Conservation (phyloP, 2,797 vertebrate genomes). For the Peromyscus aztecus region DNA sequence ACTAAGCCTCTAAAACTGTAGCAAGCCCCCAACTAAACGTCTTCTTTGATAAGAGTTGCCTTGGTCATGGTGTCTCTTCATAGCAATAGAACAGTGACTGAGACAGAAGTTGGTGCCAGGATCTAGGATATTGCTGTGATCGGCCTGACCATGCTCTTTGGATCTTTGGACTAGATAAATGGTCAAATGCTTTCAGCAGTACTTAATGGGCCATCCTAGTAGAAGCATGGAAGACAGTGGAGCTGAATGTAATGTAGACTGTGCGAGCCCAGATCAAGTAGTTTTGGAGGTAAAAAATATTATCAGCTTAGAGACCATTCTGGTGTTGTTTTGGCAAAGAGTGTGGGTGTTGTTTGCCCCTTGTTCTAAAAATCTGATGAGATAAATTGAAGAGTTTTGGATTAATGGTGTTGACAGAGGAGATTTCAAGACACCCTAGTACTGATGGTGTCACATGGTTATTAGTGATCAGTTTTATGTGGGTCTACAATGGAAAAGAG, state of each 20-base stretch:
- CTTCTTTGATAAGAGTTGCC: neutral
- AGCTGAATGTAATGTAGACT: neutral
- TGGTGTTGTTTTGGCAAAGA: neutral
- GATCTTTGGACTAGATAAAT: neutral
- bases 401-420: neutral
- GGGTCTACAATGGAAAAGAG: neutral
- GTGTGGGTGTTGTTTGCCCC: neutral
- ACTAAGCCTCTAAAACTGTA: neutral
- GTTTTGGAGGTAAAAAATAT: neutral
- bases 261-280: neutral
- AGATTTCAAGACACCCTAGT: neutral
- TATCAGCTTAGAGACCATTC: neutral
- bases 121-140: neutral
- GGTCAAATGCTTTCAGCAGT: neutral
- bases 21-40: neutral
- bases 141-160: neutral
- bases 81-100: neutral
- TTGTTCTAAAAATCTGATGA: neutral
- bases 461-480: too few relatives aligned
- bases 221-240: neutral
- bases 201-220: neutral
- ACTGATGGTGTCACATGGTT: neutral
- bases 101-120: neutral
- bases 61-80: neutral
- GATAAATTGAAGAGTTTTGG: neutral